phyloP scores from a whole-genome alignment of 2,113 vertebrate species.

The Chaetorhynchus papuensis region DNA sequence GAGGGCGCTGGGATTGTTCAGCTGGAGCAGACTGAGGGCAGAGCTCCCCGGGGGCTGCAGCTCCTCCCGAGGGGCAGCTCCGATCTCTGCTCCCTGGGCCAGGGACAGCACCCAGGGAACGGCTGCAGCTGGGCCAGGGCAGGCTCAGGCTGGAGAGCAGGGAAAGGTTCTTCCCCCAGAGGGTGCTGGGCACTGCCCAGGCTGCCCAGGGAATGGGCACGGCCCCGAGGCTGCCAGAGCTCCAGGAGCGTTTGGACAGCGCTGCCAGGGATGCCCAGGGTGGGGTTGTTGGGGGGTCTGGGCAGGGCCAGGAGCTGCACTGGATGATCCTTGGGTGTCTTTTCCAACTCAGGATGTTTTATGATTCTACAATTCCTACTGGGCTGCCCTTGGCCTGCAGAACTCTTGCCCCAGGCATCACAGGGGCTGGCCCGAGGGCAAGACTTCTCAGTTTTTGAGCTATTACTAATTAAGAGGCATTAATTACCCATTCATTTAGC shows the following conservation, averaged over 20 bases:
- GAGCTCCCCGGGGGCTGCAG: background rate
- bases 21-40: background rate
- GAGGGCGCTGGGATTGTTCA: background rate
- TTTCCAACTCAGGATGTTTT: background rate
- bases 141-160: too few species aligned
- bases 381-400: background rate
- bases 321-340: fast-evolving
- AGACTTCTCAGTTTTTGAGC: background rate
- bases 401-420: background rate
- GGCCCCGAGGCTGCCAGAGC: background rate
- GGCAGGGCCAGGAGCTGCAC: fast-evolving
- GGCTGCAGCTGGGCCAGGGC: too few species aligned
- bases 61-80: background rate
- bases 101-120: too few species aligned
- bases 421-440: background rate
- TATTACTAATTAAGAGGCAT: background rate
- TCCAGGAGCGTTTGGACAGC: background rate
- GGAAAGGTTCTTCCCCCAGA: background rate
- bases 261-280: background rate
- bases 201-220: background rate
- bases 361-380: background rate
- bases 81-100: background rate
- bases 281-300: background rate
- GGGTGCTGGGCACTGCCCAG: background rate
- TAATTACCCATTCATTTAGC: slow-evolving; percentile 5